phyloP scores from a whole-genome alignment of 2,888 invertebrate genomes.

The Aspidiotus destructor region DNA sequence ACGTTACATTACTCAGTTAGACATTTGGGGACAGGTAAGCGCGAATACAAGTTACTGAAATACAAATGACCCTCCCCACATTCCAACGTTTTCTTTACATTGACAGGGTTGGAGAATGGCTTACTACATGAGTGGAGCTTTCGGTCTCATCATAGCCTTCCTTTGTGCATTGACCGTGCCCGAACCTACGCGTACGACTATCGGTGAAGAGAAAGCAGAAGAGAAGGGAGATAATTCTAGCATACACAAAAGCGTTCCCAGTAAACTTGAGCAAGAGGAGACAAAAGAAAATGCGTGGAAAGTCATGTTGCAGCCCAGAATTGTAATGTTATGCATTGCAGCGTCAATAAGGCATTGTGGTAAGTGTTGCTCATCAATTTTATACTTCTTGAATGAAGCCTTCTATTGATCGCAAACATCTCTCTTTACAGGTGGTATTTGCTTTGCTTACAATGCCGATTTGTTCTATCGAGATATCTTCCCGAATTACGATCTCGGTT shows the following conservation, averaged over 20 bases:
- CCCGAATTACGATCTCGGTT: slow-evolving; percentile 78
- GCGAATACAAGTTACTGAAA: background rate
- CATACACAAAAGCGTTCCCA: slow-evolving; percentile 39
- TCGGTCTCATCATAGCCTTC: slow-evolving; percentile 60
- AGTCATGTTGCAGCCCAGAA: slow-evolving; percentile 64
- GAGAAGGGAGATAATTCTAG: slow-evolving; percentile 36
- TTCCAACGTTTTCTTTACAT: background rate
- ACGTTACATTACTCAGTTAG: slow-evolving; percentile 64
- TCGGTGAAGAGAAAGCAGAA: slow-evolving; percentile 54
- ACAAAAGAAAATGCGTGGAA: slow-evolving; percentile 56
- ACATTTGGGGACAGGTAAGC: slow-evolving; percentile 61
- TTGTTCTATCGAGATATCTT: slow-evolving; percentile 79
- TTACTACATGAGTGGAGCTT: slow-evolving; percentile 67
- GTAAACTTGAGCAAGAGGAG: slow-evolving; percentile 41
- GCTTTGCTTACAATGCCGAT: slow-evolving; percentile 84
- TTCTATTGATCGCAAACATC: background rate
- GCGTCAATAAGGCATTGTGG: slow-evolving; percentile 81
- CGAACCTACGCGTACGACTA: slow-evolving; percentile 66
- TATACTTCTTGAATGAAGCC: too few relatives aligned
- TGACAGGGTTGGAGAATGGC: slow-evolving; percentile 70
- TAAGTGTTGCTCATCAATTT: slow-evolving; percentile 40
- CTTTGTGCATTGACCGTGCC: slow-evolving; percentile 64
- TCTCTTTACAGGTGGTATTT: slow-evolving; percentile 61
- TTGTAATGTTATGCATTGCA: slow-evolving; percentile 70
- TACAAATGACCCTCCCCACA: background rate